phyloP scores from a whole-genome alignment of 2,797 vertebrate genomes.

The Pangasius krempfi region DNA sequence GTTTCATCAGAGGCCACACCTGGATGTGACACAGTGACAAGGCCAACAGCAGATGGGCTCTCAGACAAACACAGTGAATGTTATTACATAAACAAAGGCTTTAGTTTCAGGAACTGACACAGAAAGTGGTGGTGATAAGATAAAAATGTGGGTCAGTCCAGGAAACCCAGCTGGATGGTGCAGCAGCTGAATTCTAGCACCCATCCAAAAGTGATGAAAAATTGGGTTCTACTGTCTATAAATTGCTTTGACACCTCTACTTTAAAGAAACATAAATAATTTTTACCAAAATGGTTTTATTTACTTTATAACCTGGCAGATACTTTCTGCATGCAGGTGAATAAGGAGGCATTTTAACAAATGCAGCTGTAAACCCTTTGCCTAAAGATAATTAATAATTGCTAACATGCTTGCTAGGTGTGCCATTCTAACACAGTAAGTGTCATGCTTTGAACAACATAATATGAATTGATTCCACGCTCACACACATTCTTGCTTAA shows the following conservation, averaged over 20 bases:
- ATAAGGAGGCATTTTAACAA: neutral
- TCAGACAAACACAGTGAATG: conserved; percentile 8
- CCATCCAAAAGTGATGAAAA: neutral
- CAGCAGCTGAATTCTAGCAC: neutral
- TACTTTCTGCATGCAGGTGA: neutral
- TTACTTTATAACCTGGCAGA: neutral
- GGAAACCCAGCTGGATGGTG: neutral
- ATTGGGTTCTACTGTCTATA: neutral
- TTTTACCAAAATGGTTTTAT: neutral
- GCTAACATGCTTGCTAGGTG: neutral
- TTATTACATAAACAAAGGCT: conserved; percentile 8
- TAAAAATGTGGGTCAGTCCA: neutral
- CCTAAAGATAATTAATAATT: neutral
- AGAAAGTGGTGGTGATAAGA: neutral
- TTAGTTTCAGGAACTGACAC: neutral
- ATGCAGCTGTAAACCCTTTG: neutral
- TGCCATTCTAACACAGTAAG: neutral
- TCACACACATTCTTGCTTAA: neutral
- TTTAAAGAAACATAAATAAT: neutral
- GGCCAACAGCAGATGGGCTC: conserved; percentile 33
- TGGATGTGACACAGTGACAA: conserved; percentile 9
- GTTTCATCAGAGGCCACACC: conserved; percentile 27
- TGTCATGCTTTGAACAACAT: neutral
- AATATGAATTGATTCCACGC: neutral
- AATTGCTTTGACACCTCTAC: neutral